Conservation (phyloP, 2,888 invertebrate species). For the Polymixis lichenea region DNA sequence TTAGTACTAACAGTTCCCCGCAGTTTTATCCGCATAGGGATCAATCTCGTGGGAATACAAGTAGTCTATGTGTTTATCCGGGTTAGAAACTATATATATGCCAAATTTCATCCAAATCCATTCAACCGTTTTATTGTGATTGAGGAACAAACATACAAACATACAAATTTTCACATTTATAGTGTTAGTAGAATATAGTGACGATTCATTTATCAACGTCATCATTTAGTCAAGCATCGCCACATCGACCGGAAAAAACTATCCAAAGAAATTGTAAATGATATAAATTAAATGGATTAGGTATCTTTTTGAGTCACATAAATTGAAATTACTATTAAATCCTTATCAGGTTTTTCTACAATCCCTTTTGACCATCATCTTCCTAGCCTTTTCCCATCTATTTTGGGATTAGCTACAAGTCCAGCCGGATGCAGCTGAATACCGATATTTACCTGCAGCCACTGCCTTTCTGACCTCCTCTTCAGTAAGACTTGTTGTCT, state of each 20-base stretch:
- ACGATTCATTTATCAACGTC: background rate
- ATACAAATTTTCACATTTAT: background rate
- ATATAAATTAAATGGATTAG: background rate
- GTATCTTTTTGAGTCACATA: background rate
- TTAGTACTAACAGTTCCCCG: no score
- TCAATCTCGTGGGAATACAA: no score
- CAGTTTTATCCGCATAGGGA: no score
- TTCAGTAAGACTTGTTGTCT: background rate
- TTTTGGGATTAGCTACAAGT: no score
- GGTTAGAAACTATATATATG: no score
- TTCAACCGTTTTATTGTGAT: no score
- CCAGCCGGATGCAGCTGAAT: no score
- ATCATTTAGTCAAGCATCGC: background rate
- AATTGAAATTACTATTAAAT: background rate
- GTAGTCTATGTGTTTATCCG: no score
- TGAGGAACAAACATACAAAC: no score
- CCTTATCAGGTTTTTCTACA: background rate
- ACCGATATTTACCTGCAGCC: background rate
- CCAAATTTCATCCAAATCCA: no score
- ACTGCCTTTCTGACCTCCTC: no score
- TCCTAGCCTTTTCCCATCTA: background rate
- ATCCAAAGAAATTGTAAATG: accelerated
- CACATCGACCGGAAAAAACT: background rate
- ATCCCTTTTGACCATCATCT: background rate
- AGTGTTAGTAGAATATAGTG: no score